These are phyloP conservation scores for Cottus gobio DNA, from an alignment of 2,113 vertebrate genomes.

Conservation along the genomic window DNA sequence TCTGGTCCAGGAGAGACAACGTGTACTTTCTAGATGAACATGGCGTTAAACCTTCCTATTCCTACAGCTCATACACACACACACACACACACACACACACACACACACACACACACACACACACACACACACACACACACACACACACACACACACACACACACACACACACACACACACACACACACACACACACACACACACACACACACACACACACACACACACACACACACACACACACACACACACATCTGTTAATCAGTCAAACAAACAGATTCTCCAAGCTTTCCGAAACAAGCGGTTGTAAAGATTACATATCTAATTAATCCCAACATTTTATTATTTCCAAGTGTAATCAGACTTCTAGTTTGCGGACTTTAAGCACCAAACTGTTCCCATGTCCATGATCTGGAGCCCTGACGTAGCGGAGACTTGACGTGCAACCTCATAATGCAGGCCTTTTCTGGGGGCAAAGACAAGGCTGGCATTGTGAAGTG, in stretches of 20 bases:
- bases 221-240: too few species aligned
- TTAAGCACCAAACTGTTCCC: constrained; percentile 23
- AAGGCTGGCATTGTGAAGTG: constrained; percentile 41
- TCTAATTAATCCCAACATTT: neutral
- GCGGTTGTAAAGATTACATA: neutral
- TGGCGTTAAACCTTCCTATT: neutral
- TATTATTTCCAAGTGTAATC: neutral
- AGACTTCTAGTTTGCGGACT: constrained; percentile 8
- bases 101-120: neutral
- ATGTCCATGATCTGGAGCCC: constrained; percentile 22
- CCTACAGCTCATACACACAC: neutral
- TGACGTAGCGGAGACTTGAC: constrained; percentile 22
- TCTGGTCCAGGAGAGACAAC: neutral
- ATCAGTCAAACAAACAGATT: neutral
- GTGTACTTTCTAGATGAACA: neutral
- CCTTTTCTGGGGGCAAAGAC: constrained; percentile 24
- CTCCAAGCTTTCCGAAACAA: neutral
- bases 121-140: neutral
- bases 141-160: neutral
- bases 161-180: neutral
- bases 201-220: too few species aligned
- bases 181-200: too few species aligned
- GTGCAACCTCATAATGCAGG: constrained; percentile 31
- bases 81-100: neutral
- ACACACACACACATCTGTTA: neutral